Conservation (phyloP, 2,888 invertebrate species). For the Pherbina coryleti region DNA sequence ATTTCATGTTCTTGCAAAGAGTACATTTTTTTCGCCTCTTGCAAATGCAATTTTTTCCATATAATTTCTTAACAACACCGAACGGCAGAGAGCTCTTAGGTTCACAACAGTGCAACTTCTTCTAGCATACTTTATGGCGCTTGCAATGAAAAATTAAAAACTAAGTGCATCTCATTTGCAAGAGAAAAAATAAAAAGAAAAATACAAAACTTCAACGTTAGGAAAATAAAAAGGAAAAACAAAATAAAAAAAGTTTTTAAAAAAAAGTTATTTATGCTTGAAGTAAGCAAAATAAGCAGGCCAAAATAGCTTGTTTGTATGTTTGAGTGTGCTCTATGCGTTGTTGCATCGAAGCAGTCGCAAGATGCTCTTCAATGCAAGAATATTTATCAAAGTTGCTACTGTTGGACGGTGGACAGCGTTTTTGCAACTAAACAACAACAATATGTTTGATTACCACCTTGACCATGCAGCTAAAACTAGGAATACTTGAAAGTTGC, state of each 20-base stretch:
- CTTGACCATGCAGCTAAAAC: neutral
- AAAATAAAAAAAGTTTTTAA: conserved; percentile 41
- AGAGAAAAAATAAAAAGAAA: neutral
- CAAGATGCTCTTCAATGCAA: neutral
- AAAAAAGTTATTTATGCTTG: conserved; percentile 44
- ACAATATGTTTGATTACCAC: neutral
- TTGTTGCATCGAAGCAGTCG: neutral
- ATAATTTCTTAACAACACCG: conserved; percentile 12
- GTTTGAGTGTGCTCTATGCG: neutral
- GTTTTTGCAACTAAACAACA: neutral
- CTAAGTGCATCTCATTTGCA: conserved; percentile 35
- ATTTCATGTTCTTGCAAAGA: conserved; percentile 2
- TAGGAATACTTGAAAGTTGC: too few species aligned
- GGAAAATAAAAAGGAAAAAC: neutral
- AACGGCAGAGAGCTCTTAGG: neutral
- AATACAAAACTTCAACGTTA: neutral
- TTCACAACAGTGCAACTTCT: neutral
- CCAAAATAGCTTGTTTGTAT: conserved; percentile 10
- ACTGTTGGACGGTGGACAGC: neutral
- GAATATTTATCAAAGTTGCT: neutral
- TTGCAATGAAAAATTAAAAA: conserved; percentile 37
- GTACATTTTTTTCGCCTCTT: neutral
- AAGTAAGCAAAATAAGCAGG: conserved; percentile 24
- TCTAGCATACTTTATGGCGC: neutral
- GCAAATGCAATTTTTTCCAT: conserved; percentile 8